A percentile compares a stretch with the other conserved stretches of the same genome.
These are phyloP conservation scores for Anorthoa munda DNA, from an alignment of 2,888 invertebrate species.

Conservation along the genomic window DNA sequence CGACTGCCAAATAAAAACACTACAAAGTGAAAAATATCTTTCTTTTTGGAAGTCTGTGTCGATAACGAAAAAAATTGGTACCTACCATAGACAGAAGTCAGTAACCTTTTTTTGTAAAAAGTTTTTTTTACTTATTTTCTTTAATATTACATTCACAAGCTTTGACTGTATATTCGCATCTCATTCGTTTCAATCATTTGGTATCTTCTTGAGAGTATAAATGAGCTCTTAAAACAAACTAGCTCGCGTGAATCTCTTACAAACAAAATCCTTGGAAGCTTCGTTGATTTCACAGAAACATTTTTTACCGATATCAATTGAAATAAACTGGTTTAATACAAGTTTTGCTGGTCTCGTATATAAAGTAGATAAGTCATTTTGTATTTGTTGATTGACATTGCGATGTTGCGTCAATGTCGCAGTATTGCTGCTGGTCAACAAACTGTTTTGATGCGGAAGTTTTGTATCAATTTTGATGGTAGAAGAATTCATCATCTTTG, in stretches of 20 bases:
- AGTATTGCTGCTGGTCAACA: conserved; percentile 22
- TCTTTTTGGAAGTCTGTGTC: too few relatives aligned
- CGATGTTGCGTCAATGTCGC: conserved; percentile 42
- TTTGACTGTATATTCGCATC: background rate
- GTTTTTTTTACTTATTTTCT: too few relatives aligned
- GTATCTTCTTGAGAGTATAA: too few relatives aligned
- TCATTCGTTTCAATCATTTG: too few relatives aligned
- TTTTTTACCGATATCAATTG: conserved; percentile 22
- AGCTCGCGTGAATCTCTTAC: too few relatives aligned
- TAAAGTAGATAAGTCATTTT: conserved; percentile 19
- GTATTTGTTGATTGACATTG: conserved; percentile 45
- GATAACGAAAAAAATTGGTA: too few relatives aligned
- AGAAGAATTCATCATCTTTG: background rate
- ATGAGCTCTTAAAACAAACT: background rate
- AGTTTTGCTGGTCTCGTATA: conserved; percentile 14
- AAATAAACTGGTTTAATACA: conserved; percentile 30
- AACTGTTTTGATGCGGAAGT: conserved; percentile 28
- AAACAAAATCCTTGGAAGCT: conserved; percentile 2
- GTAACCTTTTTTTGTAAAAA: too few relatives aligned
- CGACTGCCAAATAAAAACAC: too few relatives aligned
- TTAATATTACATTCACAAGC: background rate
- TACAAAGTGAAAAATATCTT: too few relatives aligned
- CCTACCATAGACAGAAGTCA: too few relatives aligned
- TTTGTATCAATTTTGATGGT: conserved; percentile 2
- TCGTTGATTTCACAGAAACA: conserved; percentile 3